Percentiles rank a stretch among this genome's conserved stretches.
phyloP scores from a whole-genome alignment of 2,113 vertebrate genomes.

The Sus scrofa region T2T-Sscrofa CM000823.6:534001-534500 shows the following conservation, averaged over 20 bases:
- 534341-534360: too few relatives aligned
- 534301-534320: too few relatives aligned
- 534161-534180: neutral
- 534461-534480: neutral
- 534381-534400: neutral
- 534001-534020: too few relatives aligned
- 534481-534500: neutral
- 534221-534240: neutral
- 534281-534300: too few relatives aligned
- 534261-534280: too few relatives aligned
- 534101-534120: neutral
- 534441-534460: neutral
- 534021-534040: neutral
- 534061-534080: too few relatives aligned
- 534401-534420: neutral
- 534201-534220: neutral
- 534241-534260: neutral
- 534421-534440: neutral
- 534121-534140: neutral
- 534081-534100: too few relatives aligned
- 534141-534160: neutral
- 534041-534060: neutral
- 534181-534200: neutral
- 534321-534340: too few relatives aligned
- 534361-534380: neutral